phyloP scores from a whole-genome alignment of 2,888 invertebrate species.

The Frankliniella intonsa region DNA sequence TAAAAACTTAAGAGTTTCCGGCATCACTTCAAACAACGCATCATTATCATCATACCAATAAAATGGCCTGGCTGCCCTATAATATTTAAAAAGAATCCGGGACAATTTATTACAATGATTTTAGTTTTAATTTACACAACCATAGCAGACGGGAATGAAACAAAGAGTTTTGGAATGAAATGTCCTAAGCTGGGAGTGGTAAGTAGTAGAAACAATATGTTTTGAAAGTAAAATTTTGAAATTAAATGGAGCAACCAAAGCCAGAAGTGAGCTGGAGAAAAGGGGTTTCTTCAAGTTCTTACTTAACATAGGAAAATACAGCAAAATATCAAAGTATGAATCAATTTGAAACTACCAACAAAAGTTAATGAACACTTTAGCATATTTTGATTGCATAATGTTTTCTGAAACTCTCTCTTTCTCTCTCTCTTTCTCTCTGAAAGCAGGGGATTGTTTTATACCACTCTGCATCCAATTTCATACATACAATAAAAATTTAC shows the following conservation, averaged over 20 bases:
- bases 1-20: background rate
- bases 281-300: background rate
- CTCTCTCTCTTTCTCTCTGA: no score
- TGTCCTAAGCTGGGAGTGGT: no score
- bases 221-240: no score
- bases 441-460: background rate
- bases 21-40: background rate
- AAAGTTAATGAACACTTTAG: background rate
- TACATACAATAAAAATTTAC: background rate
- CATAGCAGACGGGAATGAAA: no score
- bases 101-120: background rate
- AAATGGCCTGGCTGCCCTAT: background rate
- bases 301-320: background rate
- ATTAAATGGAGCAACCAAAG: background rate
- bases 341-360: background rate
- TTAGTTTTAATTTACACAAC: background rate
- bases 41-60: background rate
- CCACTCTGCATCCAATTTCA: background rate
- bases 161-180: no score
- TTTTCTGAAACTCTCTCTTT: background rate
- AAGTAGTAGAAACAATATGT: no score
- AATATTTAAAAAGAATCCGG: background rate
- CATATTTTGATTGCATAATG: conserved; percentile 9
- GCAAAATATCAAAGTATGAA: conserved; percentile 4
- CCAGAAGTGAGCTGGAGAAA: background rate